Base-by-base conservation (phyloP, 2,888 invertebrate genomes). In the Atethmia centrago region DNA sequence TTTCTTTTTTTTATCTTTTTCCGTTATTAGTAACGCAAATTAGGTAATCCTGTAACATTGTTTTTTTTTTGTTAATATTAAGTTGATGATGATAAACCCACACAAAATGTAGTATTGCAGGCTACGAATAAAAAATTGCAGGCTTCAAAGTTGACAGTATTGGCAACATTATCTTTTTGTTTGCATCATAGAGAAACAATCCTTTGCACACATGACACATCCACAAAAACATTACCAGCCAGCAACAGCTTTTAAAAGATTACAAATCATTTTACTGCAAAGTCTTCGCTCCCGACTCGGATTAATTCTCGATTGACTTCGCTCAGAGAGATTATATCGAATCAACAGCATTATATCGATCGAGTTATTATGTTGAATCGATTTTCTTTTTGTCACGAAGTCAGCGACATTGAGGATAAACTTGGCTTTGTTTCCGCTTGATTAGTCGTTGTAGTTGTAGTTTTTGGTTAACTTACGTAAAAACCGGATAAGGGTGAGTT, bases 291-390 rank as follows among this genome's bases (percentile, higher is more conserved):
- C 42, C 21, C 61, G 14, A 55, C 49, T 59, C 31, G 59, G 81
- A 75, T 84, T 84, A 84, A 62, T 62, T 58, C 58, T 53, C 84
- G 55, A 81, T 80, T 80, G 81, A 84, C 64, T 65, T 28, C 75
- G 62, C 61, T 68, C 67, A 65, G 58, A 65, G 45, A 62, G 81
- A 81, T 81, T 81, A 81, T n/a, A 55, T 66, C 49, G 58, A 68
- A 80, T 84, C 84, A 67, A 71, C 67, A 80, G 67, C 21, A 62
- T 65, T 80, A 40, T 40, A 64, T 71, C 56, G 81, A 64, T 71
- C 56, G 81, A 71, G 16, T 65, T 84, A 31, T 70, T 16, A 40
- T 58, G 45, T 67, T 71, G 16, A 64, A 80, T 84, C 53, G 68
- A 66, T 80, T 63, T 12, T 36, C 25, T 47, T 74, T 68, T 75